These are phyloP conservation scores for Alethe castanea DNA, from an alignment of 2,113 vertebrate genomes.

Conservation along the genomic window DNA sequence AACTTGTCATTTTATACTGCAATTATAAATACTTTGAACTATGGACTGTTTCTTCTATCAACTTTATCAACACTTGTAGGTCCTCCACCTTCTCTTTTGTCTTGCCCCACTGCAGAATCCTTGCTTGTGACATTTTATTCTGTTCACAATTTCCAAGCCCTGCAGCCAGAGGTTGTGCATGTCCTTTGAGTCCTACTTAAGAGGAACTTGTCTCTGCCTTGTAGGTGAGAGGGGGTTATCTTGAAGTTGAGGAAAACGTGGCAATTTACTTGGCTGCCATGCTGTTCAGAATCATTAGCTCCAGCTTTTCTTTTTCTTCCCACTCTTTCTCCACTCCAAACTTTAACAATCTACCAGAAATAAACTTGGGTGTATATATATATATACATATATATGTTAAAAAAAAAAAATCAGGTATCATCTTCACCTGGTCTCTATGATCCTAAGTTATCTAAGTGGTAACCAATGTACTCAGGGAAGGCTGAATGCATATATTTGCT, in stretches of 20 bases:
- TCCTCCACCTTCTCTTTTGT: not conserved
- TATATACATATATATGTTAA: too few species aligned
- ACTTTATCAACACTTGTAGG: not conserved
- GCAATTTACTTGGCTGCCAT: not conserved
- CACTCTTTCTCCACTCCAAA: too few species aligned
- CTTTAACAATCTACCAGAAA: not conserved
- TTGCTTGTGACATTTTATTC: not conserved
- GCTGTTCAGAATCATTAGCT: not conserved
- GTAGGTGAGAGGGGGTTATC: not conserved
- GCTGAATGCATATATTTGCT: not conserved
- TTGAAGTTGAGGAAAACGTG: not conserved
- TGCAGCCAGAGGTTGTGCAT: not conserved
- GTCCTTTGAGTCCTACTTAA: not conserved
- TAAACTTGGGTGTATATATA: not conserved
- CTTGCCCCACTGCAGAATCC: not conserved
- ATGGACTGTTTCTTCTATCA: not conserved
- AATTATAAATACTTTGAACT: not conserved
- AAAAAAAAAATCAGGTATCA: not conserved
- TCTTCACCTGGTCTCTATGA: not conserved
- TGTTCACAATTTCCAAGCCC: not conserved
- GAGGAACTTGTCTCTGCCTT: not conserved
- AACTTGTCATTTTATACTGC: not conserved
- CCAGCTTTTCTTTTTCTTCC: not conserved
- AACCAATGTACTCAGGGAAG: not conserved
- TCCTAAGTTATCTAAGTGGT: not conserved